Base-by-base conservation (phyloP, 1,140 invertebrate genomes). In the Anastrepha obliqua region DNA sequence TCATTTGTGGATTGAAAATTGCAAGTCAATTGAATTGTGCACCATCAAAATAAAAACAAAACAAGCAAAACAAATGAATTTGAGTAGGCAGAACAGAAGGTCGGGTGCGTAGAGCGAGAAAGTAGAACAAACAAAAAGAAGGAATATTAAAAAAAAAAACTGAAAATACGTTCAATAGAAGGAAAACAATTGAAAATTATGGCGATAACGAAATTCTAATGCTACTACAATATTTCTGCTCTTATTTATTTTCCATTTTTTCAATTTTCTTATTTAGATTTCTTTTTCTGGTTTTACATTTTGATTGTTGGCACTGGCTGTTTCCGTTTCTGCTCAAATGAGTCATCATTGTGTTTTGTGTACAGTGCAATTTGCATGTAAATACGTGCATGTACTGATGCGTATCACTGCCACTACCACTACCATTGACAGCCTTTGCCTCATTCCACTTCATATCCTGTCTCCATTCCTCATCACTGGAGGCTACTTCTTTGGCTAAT, bases 321-420 rank as follows among this genome's bases (percentile, higher is more conserved):
- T 9, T 55, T 81, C 8, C 17, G 47, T 55, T 81, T 81, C 47
- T 11, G 47, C n/a, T 29, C 47, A 55, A 81, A 81, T 81, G 74
- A 29, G 13, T 29, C 74, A 55, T 55, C 44, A 81, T 81, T 81
- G 74, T 55, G 51, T 29, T 55, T 81, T 51, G 44, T 81, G 44
- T 55, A 55, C n/a, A 9, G 29, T 55, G 44, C 17, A 2, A 51
- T 74, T 74, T 44, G 67, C 67, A 78, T 55, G 17, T 78, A 20
- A 55, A 20, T 81, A 29, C n/a, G 17, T 29, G n/a, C 9, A 55
- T 20, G n/a, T 55, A 20, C 55, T 81, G 47, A 2, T 81, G 74
- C n/a, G 17, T 70, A 11, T 55, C 20, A 9, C 44, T 20, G 8
- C 47, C 47, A 47, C n/a, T 29, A 62, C n/a, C 5, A 13, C 29